phyloP scores from a whole-genome alignment of 2,888 invertebrate species.

The Artemia sinica region DNA sequence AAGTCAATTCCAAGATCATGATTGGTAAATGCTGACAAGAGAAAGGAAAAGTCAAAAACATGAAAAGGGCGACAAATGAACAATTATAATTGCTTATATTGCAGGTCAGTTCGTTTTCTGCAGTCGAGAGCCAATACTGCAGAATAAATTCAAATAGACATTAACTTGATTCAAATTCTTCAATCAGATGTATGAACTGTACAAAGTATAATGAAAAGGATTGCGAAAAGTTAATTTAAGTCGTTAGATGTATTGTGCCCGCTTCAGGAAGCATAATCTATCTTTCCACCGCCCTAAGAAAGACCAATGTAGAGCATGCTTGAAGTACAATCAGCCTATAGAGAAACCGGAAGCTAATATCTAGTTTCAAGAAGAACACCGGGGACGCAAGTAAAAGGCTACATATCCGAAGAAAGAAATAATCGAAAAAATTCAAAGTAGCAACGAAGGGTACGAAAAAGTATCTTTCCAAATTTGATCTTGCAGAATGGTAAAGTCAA shows the following conservation, averaged over 20 bases:
- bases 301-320: not conserved
- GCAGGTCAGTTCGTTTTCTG: no score
- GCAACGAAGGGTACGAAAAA: conserved; percentile 7
- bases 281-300: not conserved
- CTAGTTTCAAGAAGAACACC: not conserved
- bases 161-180: no score
- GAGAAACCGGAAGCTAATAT: not conserved
- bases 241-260: not conserved
- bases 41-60: no score
- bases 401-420: not conserved
- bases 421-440: not conserved
- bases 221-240: not conserved
- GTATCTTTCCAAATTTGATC: conserved; percentile 13
- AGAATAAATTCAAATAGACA: no score
- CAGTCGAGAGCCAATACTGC: no score
- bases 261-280: not conserved
- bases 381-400: not conserved
- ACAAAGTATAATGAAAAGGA: not conserved
- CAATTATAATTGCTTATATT: no score
- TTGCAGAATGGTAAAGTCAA: no score
- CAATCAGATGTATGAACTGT: not conserved
- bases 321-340: not conserved
- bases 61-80: no score
- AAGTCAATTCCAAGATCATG: not conserved
- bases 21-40: no score